Percentiles rank a stretch among this genome's conserved stretches.
These are phyloP conservation scores for Anguilla pacifica DNA, from an alignment of 2,797 vertebrate species.

Conservation along the genomic window DNA sequence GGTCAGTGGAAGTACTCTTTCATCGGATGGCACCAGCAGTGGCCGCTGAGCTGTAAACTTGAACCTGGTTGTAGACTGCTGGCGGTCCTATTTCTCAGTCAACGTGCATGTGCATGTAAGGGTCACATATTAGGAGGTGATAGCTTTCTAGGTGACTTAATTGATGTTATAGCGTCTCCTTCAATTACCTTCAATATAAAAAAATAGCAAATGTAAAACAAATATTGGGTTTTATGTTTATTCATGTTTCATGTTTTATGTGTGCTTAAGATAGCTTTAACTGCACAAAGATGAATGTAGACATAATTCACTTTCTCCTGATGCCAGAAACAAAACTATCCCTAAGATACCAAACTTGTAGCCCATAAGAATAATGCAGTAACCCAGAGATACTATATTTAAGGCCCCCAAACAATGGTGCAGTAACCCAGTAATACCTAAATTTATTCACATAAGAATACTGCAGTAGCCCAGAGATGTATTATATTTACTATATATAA, in stretches of 20 bases:
- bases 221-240: no score
- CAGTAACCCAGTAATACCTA: no score
- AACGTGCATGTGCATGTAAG: not conserved
- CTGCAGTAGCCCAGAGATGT: not conserved
- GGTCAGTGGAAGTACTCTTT: slow-evolving; percentile 57
- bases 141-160: not conserved
- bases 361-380: not conserved
- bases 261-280: not conserved
- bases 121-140: not conserved
- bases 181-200: no score
- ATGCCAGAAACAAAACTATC: not conserved
- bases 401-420: not conserved
- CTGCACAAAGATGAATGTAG: not conserved
- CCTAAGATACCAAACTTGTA: not conserved
- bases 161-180: not conserved
- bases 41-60: not conserved
- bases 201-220: no score
- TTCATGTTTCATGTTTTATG: not conserved
- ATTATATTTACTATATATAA: not conserved
- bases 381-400: not conserved
- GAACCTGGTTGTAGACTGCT: not conserved
- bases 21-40: not conserved
- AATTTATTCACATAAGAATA: not conserved
- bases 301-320: no score
- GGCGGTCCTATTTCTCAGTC: not conserved